Base-by-base conservation (phyloP, 2,888 invertebrate genomes). In the Melieria picta region DNA sequence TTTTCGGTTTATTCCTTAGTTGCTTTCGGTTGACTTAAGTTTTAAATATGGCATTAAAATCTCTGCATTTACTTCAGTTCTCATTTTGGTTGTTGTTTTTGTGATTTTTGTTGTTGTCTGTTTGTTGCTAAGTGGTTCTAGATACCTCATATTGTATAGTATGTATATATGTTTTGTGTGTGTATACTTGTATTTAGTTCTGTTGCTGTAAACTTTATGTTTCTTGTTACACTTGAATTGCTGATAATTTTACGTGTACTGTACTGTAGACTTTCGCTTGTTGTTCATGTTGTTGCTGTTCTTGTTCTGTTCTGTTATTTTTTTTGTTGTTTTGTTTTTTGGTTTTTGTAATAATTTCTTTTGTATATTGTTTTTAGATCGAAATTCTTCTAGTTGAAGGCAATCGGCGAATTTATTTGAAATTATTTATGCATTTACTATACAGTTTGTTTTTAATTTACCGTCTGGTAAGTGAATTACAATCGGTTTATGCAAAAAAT, bases 371-470 rank as follows among this genome's bases (percentile, higher is more conserved):
- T 78, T 75, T 30, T 85, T 81, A 83, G 84, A 83, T 84, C 82
- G 82, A 85, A 85, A 85, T 85, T 85, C 86, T 84, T 86, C 85
- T 85, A 85, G 82, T 86, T 86, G 86, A 85, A 85, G 85, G 85
- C 85, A 85, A 85, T 86, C 85, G 85, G 85, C 85, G 85, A 85
- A 85, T 85, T 85, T 85, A 83, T 85, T 84, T 84, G 80, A 82
- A 82, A 83, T 82, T 77, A 77, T 81, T 84, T 82, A 78, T 82
- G 82, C 81, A 81, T 77, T 81, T 82, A 82, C 79, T 82, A 80
- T 83, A 82, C 83, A 83, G 69, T 76, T 77, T 73, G 56, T 73
- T 69, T 66, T 72, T 75, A 30, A 30, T 30, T 30, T 30, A 30
- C 30, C 30, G 30, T 30, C 3, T 30, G 30, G 30, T 30, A 30